These are phyloP conservation scores for Corythaeola cristata DNA, from an alignment of 2,113 vertebrate genomes.

Conservation along the genomic window DNA sequence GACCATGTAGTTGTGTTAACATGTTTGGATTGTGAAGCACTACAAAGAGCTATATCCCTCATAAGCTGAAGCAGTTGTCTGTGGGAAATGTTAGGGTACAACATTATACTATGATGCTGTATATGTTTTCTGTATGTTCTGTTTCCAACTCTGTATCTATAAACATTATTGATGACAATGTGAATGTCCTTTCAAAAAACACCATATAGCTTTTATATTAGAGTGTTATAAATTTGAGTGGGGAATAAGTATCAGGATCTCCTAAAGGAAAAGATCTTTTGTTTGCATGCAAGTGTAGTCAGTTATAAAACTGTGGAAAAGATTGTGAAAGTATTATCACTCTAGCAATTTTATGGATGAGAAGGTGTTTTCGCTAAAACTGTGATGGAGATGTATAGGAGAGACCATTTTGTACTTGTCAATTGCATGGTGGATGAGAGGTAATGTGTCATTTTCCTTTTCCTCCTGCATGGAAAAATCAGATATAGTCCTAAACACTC, in stretches of 20 bases:
- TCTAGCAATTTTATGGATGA: not conserved
- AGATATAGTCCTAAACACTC: not conserved
- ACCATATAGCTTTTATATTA: not conserved
- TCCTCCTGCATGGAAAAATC: not conserved
- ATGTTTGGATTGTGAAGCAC: not conserved
- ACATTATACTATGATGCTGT: not conserved
- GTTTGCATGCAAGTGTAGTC: not conserved
- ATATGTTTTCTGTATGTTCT: not conserved
- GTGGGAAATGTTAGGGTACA: not conserved
- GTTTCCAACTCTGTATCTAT: not conserved
- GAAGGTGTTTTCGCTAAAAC: not conserved
- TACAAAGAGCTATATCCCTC: not conserved
- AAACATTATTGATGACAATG: not conserved
- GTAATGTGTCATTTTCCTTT: not conserved
- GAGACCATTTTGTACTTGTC: not conserved
- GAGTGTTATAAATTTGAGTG: not conserved
- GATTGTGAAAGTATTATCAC: not conserved
- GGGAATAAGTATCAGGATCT: not conserved
- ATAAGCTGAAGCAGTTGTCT: not conserved
- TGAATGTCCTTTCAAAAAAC: not conserved
- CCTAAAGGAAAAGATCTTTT: not conserved
- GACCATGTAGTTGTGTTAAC: not conserved
- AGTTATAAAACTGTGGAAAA: not conserved
- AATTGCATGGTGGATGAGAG: not conserved
- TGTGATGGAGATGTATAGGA: not conserved